A percentile compares a stretch with the other conserved stretches of the same genome.
These are phyloP conservation scores for Aphis gossypii DNA, from an alignment of 1,140 invertebrate genomes.

Conservation along the genomic window DNA sequence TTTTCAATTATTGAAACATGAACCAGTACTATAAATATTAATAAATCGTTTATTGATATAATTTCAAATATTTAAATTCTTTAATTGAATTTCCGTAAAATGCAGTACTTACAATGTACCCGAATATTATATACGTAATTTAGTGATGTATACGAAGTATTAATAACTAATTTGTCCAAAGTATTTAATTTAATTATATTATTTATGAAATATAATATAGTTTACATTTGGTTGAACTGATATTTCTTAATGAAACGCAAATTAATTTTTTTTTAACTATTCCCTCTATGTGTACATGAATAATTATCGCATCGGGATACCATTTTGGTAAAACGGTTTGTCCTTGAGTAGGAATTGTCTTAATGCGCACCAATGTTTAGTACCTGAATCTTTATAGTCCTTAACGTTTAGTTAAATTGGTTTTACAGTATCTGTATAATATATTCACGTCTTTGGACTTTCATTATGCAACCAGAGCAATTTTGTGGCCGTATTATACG, in stretches of 20 bases:
- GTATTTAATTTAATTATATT: not conserved
- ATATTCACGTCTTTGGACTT: not conserved
- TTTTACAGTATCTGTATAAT: not conserved
- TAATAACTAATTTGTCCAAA: not conserved
- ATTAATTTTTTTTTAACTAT: not conserved
- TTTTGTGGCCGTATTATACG: not conserved
- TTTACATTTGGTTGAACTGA: not conserved
- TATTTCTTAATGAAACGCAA: not conserved
- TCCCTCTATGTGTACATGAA: not conserved
- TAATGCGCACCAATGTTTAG: not conserved
- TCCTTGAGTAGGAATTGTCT: not conserved
- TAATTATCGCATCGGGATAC: not conserved
- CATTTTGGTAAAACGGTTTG: not conserved
- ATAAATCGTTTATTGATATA: not conserved
- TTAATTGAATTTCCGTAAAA: not conserved
- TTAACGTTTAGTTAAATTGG: not conserved
- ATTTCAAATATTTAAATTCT: not conserved
- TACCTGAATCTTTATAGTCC: not conserved
- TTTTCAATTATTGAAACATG: not conserved
- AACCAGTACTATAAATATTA: too few relatives aligned
- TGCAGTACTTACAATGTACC: not conserved
- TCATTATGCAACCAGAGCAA: not conserved
- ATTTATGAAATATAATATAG: too few relatives aligned
- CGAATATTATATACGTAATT: not conserved
- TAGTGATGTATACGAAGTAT: too few relatives aligned